A percentile compares a stretch with the other conserved stretches of the same genome.
Evolutionary conservation across 2,888 invertebrate genomes (phyloP).

Genomic region (Rhyacophila evoluta): DNA sequence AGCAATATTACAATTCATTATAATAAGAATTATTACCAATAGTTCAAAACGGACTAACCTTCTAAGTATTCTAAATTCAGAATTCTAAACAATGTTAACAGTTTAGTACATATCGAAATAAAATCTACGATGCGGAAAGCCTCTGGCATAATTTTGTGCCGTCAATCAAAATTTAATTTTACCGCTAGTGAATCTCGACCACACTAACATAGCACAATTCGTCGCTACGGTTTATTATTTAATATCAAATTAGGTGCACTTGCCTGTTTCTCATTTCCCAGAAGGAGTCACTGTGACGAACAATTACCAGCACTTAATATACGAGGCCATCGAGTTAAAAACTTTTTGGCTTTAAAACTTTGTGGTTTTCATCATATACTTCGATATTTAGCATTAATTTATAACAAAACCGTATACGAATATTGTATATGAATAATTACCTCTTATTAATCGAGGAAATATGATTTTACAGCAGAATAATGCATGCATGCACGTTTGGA

Average conservation of each 20-base stretch:
- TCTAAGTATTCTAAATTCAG: not conserved
- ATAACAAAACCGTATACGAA: too few species aligned
- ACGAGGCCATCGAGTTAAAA: not conserved
- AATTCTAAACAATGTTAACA: not conserved
- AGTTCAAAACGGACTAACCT: not conserved
- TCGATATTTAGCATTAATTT: too few species aligned
- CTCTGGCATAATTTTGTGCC: not conserved
- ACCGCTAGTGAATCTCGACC: not conserved
- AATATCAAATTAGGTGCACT: slow-evolving; percentile 38
- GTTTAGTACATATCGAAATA: not conserved
- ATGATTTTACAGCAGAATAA: too few species aligned
- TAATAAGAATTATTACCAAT: not conserved
- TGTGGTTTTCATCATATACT: too few species aligned
- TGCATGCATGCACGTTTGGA: too few species aligned
- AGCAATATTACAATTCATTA: too few species aligned
- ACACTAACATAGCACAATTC: not conserved
- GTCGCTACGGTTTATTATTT: slow-evolving; percentile 33
- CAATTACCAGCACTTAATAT: slow-evolving; percentile 20
- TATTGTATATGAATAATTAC: too few species aligned
- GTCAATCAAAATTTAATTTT: slow-evolving; percentile 29
- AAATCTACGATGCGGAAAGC: not conserved
- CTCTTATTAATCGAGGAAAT: too few species aligned
- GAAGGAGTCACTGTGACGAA: not conserved
- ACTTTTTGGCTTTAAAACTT: too few species aligned
- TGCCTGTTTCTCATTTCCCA: not conserved